phyloP scores from a whole-genome alignment of 2,797 vertebrate species.

The Austrolebias charrua region DNA sequence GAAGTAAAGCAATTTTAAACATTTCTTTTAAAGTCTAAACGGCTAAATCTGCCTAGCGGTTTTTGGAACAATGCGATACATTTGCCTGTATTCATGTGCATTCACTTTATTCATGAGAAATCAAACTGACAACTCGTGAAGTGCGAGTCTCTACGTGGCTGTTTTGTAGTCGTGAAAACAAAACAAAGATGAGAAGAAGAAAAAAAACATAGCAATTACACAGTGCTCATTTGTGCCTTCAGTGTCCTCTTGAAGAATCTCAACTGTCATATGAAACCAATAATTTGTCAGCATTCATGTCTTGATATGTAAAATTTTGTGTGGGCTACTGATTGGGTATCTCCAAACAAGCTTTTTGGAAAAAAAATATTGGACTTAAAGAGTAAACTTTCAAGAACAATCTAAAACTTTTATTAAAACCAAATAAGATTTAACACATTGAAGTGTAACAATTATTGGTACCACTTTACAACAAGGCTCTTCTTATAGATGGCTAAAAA shows the following conservation, averaged over 20 bases:
- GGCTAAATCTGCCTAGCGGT: conserved; percentile 18
- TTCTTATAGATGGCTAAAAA: too few relatives aligned
- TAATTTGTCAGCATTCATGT: background rate
- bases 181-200: conserved; percentile 5
- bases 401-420: background rate
- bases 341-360: background rate
- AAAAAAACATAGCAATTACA: conserved; percentile 21
- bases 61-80: conserved; percentile 29
- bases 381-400: background rate
- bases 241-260: background rate
- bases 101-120: too few relatives aligned
- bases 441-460: too few relatives aligned
- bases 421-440: background rate
- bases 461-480: too few relatives aligned
- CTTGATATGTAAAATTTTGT: too few relatives aligned
- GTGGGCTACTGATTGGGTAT: too few relatives aligned
- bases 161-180: conserved; percentile 16
- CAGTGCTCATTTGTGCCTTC: conserved; percentile 13
- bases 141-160: conserved; percentile 2
- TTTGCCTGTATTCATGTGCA: conserved; percentile 21
- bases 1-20: background rate
- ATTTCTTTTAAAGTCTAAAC: conserved; percentile 27
- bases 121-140: background rate
- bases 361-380: background rate
- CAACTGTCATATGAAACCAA: conserved; percentile 26